Base-by-base conservation (phyloP, 2,888 invertebrate species). In the Macaria notata region DNA sequence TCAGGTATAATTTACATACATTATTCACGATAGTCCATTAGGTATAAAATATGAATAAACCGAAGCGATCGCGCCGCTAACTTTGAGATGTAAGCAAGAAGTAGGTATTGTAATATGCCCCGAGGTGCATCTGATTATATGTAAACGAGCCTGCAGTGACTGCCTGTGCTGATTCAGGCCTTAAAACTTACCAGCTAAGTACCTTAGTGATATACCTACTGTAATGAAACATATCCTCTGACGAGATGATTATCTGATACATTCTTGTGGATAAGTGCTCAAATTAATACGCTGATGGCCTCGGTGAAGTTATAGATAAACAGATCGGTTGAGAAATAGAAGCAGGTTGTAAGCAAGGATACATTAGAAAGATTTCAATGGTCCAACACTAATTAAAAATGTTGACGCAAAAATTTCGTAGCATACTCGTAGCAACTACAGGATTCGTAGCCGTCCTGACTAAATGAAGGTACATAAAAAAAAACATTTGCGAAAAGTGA, bases 1-100 rank as follows among this genome's bases (percentile, higher is more conserved):
- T 52, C 48, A 45, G 48, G 45, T 33, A 31, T 41, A 31, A 45
- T 52, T 51, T 48, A 3, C 19, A 47, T 57, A 48, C 48, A 51
- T 56, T 46, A 51, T 48, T 48, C 48, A 48, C 45, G 45, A 9
- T 39, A 39, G 43, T 50, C 38, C 43, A 56, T 46, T 50, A 50
- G 44, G 29, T 50, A 36, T 44, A 50, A n/a, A 3, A 9, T 7
- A 4, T 6, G 39, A 9, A 39, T 3, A n/a, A 39, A 39, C 39
- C 8, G 39, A 8, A 6, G n/a, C 8, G 8, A 6, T 33, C 33
- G 33, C 4, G 4, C 6, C 6, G 33, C 6, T 4, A 6, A 4
- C 6, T 4, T 4, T 33, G 6, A 33, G 6, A 6, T 4, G 33
- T 6, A 6, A 33, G 33, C 6, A 33, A 4, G 33, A 33, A 33